Percentiles rank a stretch among this genome's conserved stretches.
phyloP scores from a whole-genome alignment of 2,113 vertebrate genomes.

The Crypturellus undulatus region DNA sequence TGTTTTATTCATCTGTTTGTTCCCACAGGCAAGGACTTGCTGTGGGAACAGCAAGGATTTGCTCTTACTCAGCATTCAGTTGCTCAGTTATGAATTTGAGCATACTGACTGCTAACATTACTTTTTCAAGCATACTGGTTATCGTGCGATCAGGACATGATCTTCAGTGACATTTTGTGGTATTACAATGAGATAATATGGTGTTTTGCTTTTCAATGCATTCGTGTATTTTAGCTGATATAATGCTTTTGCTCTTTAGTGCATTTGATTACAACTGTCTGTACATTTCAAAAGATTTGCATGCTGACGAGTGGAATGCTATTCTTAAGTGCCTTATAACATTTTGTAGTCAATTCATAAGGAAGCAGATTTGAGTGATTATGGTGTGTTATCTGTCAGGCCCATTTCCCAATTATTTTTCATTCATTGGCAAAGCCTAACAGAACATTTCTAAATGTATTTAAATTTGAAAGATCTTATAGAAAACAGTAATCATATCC shows the following conservation, averaged over 20 bases:
- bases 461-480: neutral
- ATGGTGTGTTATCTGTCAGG: neutral
- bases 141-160: neutral
- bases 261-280: neutral
- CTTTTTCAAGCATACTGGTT: neutral
- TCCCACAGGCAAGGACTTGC: neutral
- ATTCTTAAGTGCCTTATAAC: neutral
- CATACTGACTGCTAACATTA: neutral
- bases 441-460: neutral
- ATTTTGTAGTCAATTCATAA: neutral
- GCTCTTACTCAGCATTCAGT: neutral
- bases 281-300: neutral
- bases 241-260: neutral
- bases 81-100: neutral
- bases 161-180: neutral
- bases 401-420: neutral
- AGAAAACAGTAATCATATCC: neutral
- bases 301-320: neutral
- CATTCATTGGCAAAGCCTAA: neutral
- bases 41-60: too few relatives aligned
- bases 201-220: neutral
- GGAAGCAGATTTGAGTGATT: neutral
- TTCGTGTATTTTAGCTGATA: neutral
- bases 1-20: neutral
- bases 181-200: neutral